Percentiles rank a stretch among this genome's conserved stretches.
phyloP scores from a whole-genome alignment of 2,113 vertebrate genomes.

The Rhinopithecus roxellana region DNA sequence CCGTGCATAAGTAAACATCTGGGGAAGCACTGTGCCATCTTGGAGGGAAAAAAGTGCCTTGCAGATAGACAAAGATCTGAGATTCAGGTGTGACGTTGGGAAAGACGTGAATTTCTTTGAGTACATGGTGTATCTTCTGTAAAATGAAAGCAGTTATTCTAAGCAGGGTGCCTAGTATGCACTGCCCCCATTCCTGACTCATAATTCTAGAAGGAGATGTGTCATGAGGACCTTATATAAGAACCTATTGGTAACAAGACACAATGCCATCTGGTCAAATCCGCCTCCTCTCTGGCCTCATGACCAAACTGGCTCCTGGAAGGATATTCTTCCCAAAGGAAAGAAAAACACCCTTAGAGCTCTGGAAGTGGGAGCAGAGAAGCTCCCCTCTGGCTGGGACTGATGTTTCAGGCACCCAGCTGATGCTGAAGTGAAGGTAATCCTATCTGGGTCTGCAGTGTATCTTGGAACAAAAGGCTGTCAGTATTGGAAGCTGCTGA shows the following conservation, averaged over 20 bases:
- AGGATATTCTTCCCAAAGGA: background rate
- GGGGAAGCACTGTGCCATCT: accelerated
- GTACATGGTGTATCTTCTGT: background rate
- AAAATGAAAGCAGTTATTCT: background rate
- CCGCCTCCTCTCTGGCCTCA: background rate
- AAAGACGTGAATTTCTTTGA: background rate
- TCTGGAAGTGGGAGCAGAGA: background rate
- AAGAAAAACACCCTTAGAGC: background rate
- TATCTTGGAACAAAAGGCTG: background rate
- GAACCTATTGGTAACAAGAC: background rate
- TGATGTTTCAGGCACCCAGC: background rate
- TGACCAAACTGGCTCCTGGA: background rate
- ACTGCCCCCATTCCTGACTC: background rate
- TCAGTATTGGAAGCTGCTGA: background rate
- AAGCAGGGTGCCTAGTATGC: background rate
- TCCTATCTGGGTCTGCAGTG: background rate
- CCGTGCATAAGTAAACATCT: background rate
- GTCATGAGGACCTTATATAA: slow-evolving; percentile 15
- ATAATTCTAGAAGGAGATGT: background rate
- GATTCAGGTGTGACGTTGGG: background rate
- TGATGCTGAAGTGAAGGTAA: background rate
- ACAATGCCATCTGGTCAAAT: slow-evolving; percentile 47
- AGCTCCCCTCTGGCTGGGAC: background rate
- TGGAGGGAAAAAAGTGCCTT: background rate
- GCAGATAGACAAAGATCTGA: background rate